Evolutionary conservation across 37 sponge, comb jelly and placozoan genomes (phyloP), one percentile per base, ranked within the genome.

Genomic region (Beroe forskalii): DNA sequence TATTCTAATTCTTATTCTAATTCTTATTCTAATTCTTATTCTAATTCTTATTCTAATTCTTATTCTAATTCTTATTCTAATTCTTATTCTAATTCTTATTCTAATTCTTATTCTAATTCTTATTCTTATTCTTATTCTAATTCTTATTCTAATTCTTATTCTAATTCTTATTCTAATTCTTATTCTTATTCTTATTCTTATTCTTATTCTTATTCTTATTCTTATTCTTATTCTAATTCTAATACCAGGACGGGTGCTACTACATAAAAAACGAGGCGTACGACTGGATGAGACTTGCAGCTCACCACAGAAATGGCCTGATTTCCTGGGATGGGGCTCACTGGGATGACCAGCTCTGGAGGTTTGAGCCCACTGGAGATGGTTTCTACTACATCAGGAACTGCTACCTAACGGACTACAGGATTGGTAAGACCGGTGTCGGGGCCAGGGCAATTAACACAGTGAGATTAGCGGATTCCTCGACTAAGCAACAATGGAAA

Each of bases 341-440:
- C 66, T 63, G 4, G 4, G n/a, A 20, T 20, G 25, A 63, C 25
- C 66, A 63, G 25, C 66, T 63, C 24, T 63, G 20, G 20, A 8
- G 66, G 66, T 63, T 63, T 63, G 66, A 28, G 66, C n/a, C n/a
- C n/a, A n/a, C n/a, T n/a, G 25, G 66, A 28, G 66, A 63, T 19
- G 66, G 66, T 24, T 63, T 23, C 25, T 63, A 63, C 25, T 63
- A 24, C 25, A 63, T 63, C 66, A 6, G 25, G 24, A n/a, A 30
- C 25, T 6, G 4, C 25, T 19, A 63, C 25, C n/a, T 28, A 28
- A 24, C 66, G 25, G 66, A 63, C 28, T 24, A 63, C 25, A 28
- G 66, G 66, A 24, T 63, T n/a, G 25, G 28, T 19, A 20, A n/a
- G 6, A 3, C 20, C 6, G 24, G 25, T 28, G 24, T 20, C 2